Conservation (phyloP, 2,888 invertebrate genomes). For the Megalurothrips usitatus region DNA sequence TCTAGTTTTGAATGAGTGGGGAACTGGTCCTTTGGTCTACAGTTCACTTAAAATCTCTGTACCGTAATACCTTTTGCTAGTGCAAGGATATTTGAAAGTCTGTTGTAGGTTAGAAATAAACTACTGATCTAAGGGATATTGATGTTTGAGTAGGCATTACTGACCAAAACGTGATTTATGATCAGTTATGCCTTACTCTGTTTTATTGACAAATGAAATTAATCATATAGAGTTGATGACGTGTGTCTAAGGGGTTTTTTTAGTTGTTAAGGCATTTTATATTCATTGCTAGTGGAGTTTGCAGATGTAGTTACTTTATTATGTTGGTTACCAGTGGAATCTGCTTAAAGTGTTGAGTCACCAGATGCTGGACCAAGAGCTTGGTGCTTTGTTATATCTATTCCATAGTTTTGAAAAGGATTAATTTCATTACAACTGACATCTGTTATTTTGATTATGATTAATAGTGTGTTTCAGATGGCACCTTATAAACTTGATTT, state of each 20-base stretch:
- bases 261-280: slow-evolving; percentile 23
- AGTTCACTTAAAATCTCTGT: background rate
- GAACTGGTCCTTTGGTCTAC: background rate
- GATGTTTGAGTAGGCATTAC: slow-evolving; percentile 12
- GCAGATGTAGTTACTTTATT: background rate
- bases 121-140: slow-evolving; percentile 11
- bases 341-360: background rate
- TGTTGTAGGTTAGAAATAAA: background rate
- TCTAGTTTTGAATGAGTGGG: background rate
- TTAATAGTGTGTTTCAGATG: background rate
- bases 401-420: background rate
- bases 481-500: background rate
- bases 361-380: background rate
- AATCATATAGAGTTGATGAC: slow-evolving; percentile 14
- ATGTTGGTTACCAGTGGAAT: slow-evolving; percentile 20
- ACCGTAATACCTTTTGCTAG: slow-evolving; percentile 13
- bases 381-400: slow-evolving; percentile 13
- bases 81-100: slow-evolving; percentile 26
- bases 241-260: background rate
- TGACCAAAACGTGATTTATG: slow-evolving; percentile 5
- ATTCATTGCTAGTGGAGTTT: background rate
- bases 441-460: background rate
- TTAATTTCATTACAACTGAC: background rate
- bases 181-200: slow-evolving; percentile 14
- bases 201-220: slow-evolving; percentile 21